Percentiles rank a stretch among this genome's conserved stretches.
These are phyloP conservation scores for Drosophila parthenogenetica DNA, from an alignment of 2,888 invertebrate genomes.

Conservation along the genomic window DNA sequence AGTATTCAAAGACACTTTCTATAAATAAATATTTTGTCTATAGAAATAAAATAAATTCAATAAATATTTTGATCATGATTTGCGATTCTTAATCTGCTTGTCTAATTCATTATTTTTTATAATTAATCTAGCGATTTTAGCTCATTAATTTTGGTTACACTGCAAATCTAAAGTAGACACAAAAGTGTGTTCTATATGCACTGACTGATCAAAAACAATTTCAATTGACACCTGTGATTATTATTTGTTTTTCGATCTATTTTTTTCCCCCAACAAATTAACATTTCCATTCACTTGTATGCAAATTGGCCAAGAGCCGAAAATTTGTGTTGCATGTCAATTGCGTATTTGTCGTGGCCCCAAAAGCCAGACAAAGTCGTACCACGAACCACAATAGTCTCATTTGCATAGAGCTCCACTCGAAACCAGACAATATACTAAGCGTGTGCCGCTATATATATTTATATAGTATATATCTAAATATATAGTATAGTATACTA, in stretches of 20 bases:
- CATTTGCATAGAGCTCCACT: slow-evolving; percentile 38
- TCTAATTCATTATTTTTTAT: not conserved
- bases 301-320: slow-evolving; percentile 33
- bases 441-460: slow-evolving; percentile 1
- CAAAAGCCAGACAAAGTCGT: slow-evolving; percentile 21
- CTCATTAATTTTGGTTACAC: no score
- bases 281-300: slow-evolving; percentile 28
- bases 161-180: no score
- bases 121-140: not conserved
- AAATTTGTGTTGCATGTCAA: slow-evolving; percentile 15
- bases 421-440: slow-evolving; percentile 6
- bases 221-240: slow-evolving; percentile 11
- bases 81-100: not conserved
- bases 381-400: slow-evolving; percentile 1
- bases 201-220: slow-evolving; percentile 2
- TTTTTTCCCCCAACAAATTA: not conserved
- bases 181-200: no score
- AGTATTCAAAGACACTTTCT: no score
- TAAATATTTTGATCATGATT: not conserved
- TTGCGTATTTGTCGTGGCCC: slow-evolving; percentile 26
- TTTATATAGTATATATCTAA: not conserved
- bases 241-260: not conserved
- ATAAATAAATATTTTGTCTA: no score
- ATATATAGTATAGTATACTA: slow-evolving; percentile 2
- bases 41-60: not conserved